Evolutionary conservation across 2,888 invertebrate genomes (phyloP).

Genomic region (Bhutanitis thaidina): DNA sequence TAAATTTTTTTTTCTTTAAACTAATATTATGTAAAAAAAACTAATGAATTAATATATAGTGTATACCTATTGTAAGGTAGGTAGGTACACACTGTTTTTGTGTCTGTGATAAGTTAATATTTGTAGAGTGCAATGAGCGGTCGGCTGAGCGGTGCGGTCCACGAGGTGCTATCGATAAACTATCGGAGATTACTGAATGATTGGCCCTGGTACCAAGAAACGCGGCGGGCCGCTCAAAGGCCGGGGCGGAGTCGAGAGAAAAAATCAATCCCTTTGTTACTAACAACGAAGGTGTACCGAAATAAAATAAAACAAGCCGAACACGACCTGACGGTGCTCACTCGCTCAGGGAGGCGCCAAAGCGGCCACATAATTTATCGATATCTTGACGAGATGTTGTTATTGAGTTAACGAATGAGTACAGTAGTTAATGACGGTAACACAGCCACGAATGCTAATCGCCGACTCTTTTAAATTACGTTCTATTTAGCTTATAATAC

Average conservation of each 20-base stretch:
- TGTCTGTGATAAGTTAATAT: not conserved
- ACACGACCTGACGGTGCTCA: constrained; percentile 47
- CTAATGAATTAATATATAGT: no score
- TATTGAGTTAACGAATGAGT: constrained; percentile 12
- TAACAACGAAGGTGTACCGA: constrained; percentile 74
- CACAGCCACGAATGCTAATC: not conserved
- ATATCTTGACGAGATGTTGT: constrained; percentile 31
- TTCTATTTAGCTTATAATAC: not conserved
- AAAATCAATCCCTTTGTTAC: constrained; percentile 75
- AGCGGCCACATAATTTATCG: constrained; percentile 44
- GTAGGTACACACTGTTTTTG: no score
- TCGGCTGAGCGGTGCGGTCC: not conserved
- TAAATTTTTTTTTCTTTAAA: no score
- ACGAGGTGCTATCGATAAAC: constrained; percentile 36
- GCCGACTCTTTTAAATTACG: not conserved
- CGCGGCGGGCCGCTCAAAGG: constrained; percentile 64
- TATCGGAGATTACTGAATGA: constrained; percentile 65
- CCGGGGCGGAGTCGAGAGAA: constrained; percentile 55
- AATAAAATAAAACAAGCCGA: constrained; percentile 60
- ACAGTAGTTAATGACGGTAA: constrained; percentile 6
- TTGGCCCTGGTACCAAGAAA: constrained; percentile 60
- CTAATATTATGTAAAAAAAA: no score
- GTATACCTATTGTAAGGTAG: no score
- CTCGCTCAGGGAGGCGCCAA: constrained; percentile 47
- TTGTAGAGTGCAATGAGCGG: not conserved